phyloP scores from a whole-genome alignment of 2,113 vertebrate species.

The Catagonus wagneri region DNA sequence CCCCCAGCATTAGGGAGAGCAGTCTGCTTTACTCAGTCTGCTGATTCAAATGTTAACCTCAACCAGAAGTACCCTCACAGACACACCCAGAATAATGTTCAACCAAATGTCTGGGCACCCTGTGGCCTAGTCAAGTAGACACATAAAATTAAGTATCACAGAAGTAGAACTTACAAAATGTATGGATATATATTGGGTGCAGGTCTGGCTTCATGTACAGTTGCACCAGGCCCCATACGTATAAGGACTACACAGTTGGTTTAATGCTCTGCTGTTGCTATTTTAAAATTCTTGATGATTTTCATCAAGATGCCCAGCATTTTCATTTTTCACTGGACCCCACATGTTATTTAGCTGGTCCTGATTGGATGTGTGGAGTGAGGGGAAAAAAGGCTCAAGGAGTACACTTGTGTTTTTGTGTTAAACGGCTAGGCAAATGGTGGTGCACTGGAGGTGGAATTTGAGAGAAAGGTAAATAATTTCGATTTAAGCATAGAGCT shows the following conservation, averaged over 20 bases:
- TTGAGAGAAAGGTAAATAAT: constrained; percentile 21
- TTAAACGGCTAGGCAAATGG: background rate
- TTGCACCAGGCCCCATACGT: background rate
- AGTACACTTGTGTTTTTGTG: background rate
- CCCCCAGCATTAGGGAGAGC: background rate
- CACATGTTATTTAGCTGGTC: background rate
- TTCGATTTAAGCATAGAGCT: background rate
- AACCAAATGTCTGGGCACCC: background rate
- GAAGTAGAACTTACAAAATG: background rate
- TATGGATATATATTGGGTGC: background rate
- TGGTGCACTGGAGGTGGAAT: background rate
- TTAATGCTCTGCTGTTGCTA: background rate
- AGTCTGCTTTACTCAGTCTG: background rate
- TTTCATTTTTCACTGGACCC: background rate
- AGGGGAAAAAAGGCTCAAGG: background rate
- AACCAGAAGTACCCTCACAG: background rate
- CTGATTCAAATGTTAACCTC: background rate
- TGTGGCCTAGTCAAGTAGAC: background rate
- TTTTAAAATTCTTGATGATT: background rate
- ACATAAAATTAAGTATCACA: background rate
- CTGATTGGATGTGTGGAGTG: background rate
- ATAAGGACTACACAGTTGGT: background rate
- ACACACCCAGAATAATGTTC: background rate
- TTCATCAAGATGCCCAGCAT: background rate
- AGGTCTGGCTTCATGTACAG: background rate